A percentile compares a stretch with the other conserved stretches of the same genome.
These are phyloP conservation scores for roundworm (Caenorhabditis elegans) DNA, from an alignment of 1,140 invertebrate species.

Conservation along the genomic window WBcel235 BX284603.4:9146501-9147000, in stretches of 20 bases:
- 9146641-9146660: constrained; percentile 14
- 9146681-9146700: constrained; percentile 21
- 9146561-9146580: neutral
- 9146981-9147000: no score
- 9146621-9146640: neutral
- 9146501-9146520: no score
- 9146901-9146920: no score
- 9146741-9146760: neutral
- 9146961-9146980: no score
- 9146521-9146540: no score
- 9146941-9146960: no score
- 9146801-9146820: neutral
- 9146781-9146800: neutral
- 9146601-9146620: neutral
- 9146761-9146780: neutral
- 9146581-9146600: neutral
- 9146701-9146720: neutral
- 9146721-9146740: neutral
- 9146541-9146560: neutral
- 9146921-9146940: no score
- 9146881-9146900: neutral
- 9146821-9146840: neutral
- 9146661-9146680: neutral
- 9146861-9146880: neutral
- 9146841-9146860: neutral